Base-by-base conservation (phyloP, 2,113 vertebrate genomes). In the Chaetops frenatus region DNA sequence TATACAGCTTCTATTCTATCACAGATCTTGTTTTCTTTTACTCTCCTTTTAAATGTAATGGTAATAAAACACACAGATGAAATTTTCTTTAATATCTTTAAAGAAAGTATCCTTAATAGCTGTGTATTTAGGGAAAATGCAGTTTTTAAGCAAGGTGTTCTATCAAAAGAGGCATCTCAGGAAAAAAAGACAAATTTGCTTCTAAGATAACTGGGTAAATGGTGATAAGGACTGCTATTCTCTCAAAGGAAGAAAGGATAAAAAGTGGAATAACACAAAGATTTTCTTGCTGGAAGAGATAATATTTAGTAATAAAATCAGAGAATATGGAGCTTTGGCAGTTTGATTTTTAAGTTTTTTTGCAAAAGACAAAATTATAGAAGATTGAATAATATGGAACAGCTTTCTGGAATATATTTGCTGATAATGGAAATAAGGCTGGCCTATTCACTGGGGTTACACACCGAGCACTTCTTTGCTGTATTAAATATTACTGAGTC, bases 401-500 rank as follows among this genome's bases (percentile, higher is more conserved):
- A 54, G 25, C 15, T 36, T 48, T 86, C 57, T 86, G 47, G 48
- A 91, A 86, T 94, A 54, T 82, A 96, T 93, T 90, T 92, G 48
- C 77, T 95, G 56, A 93, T 94, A 96, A 94, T 86, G 73, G 65
- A 94, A 90, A 93, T 95, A 90, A 87, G 83, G 11, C 56, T 74
- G 21, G 60, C 48, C 58, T 87, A 53, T 82, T 91, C 86, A 91
- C 38, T 76, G 81, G 74, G 19, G 65, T 94, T 88, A 71, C 56
- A 61, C 33, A 84, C 44, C 47, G 88, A 95, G 93, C 20, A 93
- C n/a, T 88, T 96, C 90, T 95, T 90, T 6, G 22, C 61, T 94
- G 48, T 96, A 95, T 96, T 97, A 95, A 98, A 97, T 97, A 97
- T 95, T 90, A 97, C 81, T 47, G 86, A 73, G 64, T 96, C 82